Evolutionary conservation across 2,888 invertebrate genomes (phyloP), one percentile per base, ranked within the genome.

Genomic region (Drosophila mettleri): DNA sequence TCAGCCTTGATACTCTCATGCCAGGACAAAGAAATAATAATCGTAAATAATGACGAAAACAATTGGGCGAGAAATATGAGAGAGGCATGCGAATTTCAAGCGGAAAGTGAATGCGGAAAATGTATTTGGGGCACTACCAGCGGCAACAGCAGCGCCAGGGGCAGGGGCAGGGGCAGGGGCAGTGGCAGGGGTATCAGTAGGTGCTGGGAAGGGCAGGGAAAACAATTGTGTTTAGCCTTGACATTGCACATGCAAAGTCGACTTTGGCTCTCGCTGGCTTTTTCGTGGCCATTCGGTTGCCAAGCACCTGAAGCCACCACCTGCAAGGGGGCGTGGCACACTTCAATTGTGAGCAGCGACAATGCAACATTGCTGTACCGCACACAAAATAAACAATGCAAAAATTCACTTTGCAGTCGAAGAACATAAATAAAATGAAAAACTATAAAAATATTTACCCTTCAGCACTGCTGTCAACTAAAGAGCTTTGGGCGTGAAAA

Each of bases 221-320:
- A 55, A 54, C 65, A 66, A 59, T 75, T 53, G 60, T 46, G 7
- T 18, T 52, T 55, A 84, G 72, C 81, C 81, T 86, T 82, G 81
- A 80, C 81, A 80, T 82, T 82, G 86, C 75, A 74, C 86, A 81
- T 81, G 86, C 86, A 80, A 80, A 65, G 74, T 66, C 66, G 67
- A 38, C 45, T 45, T 49, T 58, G 61, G 57, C 41, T 55, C 31
- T 31, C 27, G 52, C 22, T 46, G 46, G 18, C 6, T 43, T 59
- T 59, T 36, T 45, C 38, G 14, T 45, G 39, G 31, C 43, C 49
- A 34, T 60, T 65, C 45, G 24, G 66, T 61, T 74, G 66, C 71
- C 61, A 57, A 48, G 60, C 62, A 78, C 69, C 76, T 73, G 76
- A 45, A 41, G 33, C 51, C 51, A 12, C 9, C 29, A 27, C 36